Evolutionary conservation across 1,140 invertebrate species (phyloP).

Genomic region (Apis dorsata): DNA sequence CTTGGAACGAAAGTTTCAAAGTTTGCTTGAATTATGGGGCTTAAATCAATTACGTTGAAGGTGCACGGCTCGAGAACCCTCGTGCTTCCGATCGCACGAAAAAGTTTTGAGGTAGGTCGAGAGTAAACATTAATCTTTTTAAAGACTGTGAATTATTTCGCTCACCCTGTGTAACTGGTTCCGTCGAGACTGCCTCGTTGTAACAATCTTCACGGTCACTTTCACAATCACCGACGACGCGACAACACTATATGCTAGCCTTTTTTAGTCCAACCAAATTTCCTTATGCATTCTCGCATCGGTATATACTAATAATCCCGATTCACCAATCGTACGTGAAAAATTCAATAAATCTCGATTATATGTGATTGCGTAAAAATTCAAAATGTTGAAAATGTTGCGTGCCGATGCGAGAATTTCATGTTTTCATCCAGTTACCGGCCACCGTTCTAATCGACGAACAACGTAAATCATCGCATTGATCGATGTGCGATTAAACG

Average conservation of each 20-base stretch:
- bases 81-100: background rate
- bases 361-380: background rate
- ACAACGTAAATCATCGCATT: background rate
- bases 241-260: background rate
- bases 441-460: background rate
- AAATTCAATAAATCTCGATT: rapidly evolving
- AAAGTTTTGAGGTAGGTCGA: background rate
- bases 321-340: background rate
- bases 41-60: constrained; percentile 1
- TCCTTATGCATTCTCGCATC: constrained; percentile 11
- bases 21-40: too few relatives aligned
- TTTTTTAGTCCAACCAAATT: background rate
- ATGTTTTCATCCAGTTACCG: background rate
- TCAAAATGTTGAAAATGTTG: background rate
- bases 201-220: constrained; percentile 37
- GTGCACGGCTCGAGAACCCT: background rate
- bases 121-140: constrained; percentile 8
- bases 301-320: background rate
- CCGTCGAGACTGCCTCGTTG: background rate
- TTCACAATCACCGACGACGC: constrained; percentile 1
- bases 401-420: background rate
- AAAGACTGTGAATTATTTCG: constrained; percentile 4
- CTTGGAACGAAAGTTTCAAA: background rate
- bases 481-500: background rate
- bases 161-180: constrained; percentile 35